Evolutionary conservation across 2,888 invertebrate genomes (phyloP).

Genomic region (Eupithecia dodoneata): DNA sequence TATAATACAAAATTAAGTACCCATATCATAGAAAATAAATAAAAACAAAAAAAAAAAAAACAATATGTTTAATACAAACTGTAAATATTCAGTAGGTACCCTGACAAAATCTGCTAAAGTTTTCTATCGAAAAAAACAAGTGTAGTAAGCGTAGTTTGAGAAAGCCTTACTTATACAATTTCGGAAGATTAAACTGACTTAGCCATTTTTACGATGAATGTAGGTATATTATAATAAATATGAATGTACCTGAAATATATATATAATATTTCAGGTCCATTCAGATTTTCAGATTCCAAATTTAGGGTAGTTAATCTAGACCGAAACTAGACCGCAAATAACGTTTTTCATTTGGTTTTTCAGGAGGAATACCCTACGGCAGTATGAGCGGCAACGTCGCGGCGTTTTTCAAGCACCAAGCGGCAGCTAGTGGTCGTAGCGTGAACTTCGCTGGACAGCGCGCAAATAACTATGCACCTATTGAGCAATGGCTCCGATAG

Average conservation of each 20-base stretch:
- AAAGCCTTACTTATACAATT: background rate
- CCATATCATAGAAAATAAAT: too few species aligned
- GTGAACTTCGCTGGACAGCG: slow-evolving; percentile 46
- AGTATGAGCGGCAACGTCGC: slow-evolving; percentile 85
- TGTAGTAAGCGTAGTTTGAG: background rate
- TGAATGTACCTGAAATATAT: too few species aligned
- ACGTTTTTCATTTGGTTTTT: slow-evolving; percentile 12
- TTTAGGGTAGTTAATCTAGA: background rate
- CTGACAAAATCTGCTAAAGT: background rate
- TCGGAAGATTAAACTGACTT: background rate
- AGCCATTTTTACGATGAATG: background rate
- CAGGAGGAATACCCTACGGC: slow-evolving; percentile 87
- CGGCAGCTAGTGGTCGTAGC: slow-evolving; percentile 60
- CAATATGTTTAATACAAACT: too few species aligned
- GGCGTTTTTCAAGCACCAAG: slow-evolving; percentile 68
- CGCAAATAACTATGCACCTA: slow-evolving; percentile 60
- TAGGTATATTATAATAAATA: too few species aligned
- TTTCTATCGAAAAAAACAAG: background rate
- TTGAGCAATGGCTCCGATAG: slow-evolving; percentile 70
- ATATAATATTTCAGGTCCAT: too few species aligned
- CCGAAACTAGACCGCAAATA: background rate
- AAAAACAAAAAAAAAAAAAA: too few species aligned
- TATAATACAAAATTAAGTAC: too few species aligned
- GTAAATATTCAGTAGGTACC: too few species aligned
- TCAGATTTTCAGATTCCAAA: too few species aligned